These are phyloP conservation scores for Dasyornis broadbenti DNA, from an alignment of 2,113 vertebrate species.

Conservation along the genomic window DNA sequence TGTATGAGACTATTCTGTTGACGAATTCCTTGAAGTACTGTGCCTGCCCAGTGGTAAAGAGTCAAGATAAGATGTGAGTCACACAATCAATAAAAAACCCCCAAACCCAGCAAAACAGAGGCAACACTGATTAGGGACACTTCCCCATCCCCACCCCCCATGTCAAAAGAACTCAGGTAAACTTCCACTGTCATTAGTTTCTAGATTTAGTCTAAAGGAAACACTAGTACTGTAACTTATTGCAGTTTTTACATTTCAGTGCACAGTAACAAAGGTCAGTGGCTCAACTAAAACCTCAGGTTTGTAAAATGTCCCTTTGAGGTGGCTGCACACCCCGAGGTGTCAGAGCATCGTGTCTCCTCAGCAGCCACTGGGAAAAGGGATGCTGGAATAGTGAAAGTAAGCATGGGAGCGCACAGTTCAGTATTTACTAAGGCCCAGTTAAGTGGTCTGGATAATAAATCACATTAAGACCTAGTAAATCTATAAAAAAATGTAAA, in stretches of 20 bases:
- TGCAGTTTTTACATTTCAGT: constrained; percentile 12
- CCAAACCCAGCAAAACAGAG: neutral
- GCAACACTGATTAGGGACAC: neutral
- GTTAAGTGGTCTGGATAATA: neutral
- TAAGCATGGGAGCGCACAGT: neutral
- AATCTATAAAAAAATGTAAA: constrained; percentile 48
- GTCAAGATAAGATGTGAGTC: neutral
- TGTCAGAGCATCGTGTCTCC: neutral
- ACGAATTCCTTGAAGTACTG: neutral
- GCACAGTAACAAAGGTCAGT: constrained; percentile 24
- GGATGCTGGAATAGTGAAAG: neutral
- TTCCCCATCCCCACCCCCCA: neutral
- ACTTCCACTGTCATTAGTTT: neutral
- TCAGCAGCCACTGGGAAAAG: neutral
- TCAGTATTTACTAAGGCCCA: constrained; percentile 37
- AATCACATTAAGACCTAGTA: constrained; percentile 26
- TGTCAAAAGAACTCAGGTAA: neutral
- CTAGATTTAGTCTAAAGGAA: neutral
- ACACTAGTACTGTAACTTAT: neutral
- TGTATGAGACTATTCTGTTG: neutral
- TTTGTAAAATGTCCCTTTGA: neutral
- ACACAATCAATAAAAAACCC: neutral
- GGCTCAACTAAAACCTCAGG: neutral
- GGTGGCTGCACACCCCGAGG: neutral
- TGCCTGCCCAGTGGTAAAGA: neutral